Evolutionary conservation across 2,113 vertebrate species (phyloP), one percentile per base, ranked within the genome.

Genomic region (Monarcha castaneiventris): DNA sequence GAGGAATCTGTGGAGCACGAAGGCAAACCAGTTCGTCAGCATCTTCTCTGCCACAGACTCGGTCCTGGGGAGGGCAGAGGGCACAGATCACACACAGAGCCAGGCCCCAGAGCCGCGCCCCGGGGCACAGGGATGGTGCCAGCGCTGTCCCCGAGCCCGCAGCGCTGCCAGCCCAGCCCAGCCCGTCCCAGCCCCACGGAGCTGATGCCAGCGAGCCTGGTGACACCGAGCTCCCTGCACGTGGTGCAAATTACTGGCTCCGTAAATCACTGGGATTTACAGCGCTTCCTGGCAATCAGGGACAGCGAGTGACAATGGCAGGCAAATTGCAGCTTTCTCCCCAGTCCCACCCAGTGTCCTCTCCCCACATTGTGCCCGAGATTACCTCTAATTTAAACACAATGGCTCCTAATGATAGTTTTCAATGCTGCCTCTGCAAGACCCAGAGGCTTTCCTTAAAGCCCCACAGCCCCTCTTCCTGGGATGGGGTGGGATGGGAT

Each of bases 21-120:
- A 99, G 89, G 99, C 99, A 52, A 99, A 99, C 99, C 99, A 99
- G 94, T 99, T 99, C 20, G 99, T 99, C 97, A 99, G 97, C 99
- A 99, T 99, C 98, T 99, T 99, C 97, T 98, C 98, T 1, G 98
- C 98, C 90, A 98, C 98, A 0, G 98, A 98, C 94, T 98, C 98
- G 0, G 99, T 99, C 97, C 99, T 99, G 87, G 58, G 46, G 86
- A 95, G 93, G 90, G 95, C 56, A 74, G 91, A 88, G 91, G 90
- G 88, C 12, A 41, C 3, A 1, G 2, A 8, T 89, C 4, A 84
- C 35, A 13, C 13, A 9, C n/a, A 7, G 88, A 61, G 13, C 54
- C 62, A 29, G 11, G 2, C 11, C 55, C 41, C 64, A 6, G 0
- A 59, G 32, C 37, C 12, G 44, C 16, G 1, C 10, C 3, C 14